Evolutionary conservation across 2,113 vertebrate species (phyloP), one percentile per base, ranked within the genome.

Genomic region (Talpa occidentalis): DNA sequence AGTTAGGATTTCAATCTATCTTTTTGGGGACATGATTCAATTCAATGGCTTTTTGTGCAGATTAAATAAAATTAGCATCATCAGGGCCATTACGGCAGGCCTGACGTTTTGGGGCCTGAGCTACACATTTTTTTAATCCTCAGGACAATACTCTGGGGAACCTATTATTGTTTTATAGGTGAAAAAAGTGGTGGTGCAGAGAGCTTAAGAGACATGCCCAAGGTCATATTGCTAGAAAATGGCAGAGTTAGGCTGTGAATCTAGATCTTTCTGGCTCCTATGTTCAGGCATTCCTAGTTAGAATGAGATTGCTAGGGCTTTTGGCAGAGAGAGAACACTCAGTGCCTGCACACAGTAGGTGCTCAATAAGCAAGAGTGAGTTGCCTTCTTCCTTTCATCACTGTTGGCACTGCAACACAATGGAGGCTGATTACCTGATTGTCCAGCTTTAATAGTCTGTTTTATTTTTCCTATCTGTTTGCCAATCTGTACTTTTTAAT

Each of bases 401-500:
- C 73, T 69, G 70, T 10, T 15, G 80, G 42, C 21, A n/a, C 81
- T 40, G 24, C 1, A 4, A 62, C 37, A 70, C 85, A 64, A 79
- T 17, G 7, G 62, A 88, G 32, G 84, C 47, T 28, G 40, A 74
- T 85, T 26, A 72, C n/a, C 59, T 66, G 35, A 89, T 3, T 59
- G 60, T 76, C 52, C 70, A 69, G 16, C 83, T 64, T 91, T 83
- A 88, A 59, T 6, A 93, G 47, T 79, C 82, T 76, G 40, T 69
- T 93, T 94, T 69, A 47, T 59, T 44, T 12, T 26, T 49, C n/a
- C 28, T 24, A 78, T 72, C 87, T 88, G 76, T 88, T 91, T 92
- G 74, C 67, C 56, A 64, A 69, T 88, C 44, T 88, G 56, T 91
- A 54, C 62, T 85, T 96, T 87, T 96, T 85, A 94, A 96, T 88